Evolutionary conservation across 2,888 invertebrate genomes (phyloP).

Genomic region (Pomacea canaliculata): DNA sequence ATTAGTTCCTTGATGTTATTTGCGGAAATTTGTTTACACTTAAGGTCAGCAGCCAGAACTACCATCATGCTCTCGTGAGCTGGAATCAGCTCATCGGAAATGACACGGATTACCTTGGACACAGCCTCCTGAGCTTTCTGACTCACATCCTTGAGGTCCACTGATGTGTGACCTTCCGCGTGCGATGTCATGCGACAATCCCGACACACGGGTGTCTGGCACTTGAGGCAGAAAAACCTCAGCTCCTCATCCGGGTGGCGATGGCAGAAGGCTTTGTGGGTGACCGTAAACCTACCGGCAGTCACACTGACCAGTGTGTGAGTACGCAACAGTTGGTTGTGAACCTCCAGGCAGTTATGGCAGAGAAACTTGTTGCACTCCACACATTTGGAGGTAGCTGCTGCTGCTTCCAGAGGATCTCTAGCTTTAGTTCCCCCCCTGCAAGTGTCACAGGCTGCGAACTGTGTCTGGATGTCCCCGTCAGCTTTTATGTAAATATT

Average conservation of each 20-base stretch:
- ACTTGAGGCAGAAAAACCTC: slow-evolving; percentile 19
- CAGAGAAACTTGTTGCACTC: slow-evolving; percentile 23
- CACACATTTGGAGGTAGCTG: slow-evolving; percentile 5
- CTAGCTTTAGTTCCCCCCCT: no score
- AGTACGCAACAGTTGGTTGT: slow-evolving; percentile 8
- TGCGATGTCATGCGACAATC: slow-evolving; percentile 22
- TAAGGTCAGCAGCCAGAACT: not conserved
- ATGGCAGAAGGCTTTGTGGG: slow-evolving; percentile 11
- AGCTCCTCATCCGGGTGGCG: slow-evolving; percentile 17
- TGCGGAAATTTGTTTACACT: not conserved
- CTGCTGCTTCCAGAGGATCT: not conserved
- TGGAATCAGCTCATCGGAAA: not conserved
- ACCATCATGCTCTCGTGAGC: not conserved
- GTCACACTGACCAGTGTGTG: slow-evolving; percentile 20
- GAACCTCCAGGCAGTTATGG: slow-evolving; percentile 1
- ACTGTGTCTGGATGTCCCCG: not conserved
- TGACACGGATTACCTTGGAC: not conserved
- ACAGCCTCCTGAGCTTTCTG: slow-evolving; percentile 19
- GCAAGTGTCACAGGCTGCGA: not conserved
- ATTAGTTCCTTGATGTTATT: not conserved
- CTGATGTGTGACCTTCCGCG: slow-evolving; percentile 16
- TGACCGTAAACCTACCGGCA: slow-evolving; percentile 9
- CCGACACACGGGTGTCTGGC: slow-evolving; percentile 14
- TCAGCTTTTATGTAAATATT: slow-evolving; percentile 12
- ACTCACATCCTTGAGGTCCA: slow-evolving; percentile 16